Percentiles rank a stretch among this genome's conserved stretches.
Conservation (phyloP, 2,797 vertebrate species). For the Taenioides sp. region DNA sequence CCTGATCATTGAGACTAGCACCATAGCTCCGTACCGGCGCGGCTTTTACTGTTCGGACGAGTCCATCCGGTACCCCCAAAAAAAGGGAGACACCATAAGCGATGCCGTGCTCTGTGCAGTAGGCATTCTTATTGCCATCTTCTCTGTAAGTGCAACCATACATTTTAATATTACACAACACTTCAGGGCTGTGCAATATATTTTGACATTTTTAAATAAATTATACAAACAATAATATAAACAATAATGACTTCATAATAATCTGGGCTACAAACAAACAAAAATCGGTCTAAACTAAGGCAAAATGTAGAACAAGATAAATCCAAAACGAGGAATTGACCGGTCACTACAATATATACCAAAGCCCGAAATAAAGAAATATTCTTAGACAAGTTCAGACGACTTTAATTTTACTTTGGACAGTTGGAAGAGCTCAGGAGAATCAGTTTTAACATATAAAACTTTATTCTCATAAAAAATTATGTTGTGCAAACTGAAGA, state of each 20-base stretch:
- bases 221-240: neutral
- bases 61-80: constrained; percentile 94
- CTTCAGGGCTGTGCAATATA: constrained; percentile 1
- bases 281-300: neutral
- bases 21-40: constrained; percentile 91
- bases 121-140: constrained; percentile 94
- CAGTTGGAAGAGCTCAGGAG: too few species aligned
- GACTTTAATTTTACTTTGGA: too few species aligned
- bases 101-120: constrained; percentile 92
- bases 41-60: constrained; percentile 98
- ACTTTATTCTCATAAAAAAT: too few species aligned
- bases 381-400: too few species aligned
- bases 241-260: neutral
- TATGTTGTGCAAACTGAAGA: too few species aligned
- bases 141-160: constrained; percentile 86
- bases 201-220: neutral
- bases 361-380: too few species aligned
- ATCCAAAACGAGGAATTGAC: too few species aligned
- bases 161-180: constrained; percentile 13
- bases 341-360: too few species aligned
- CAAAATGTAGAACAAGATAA: too few species aligned
- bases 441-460: too few species aligned
- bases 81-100: constrained; percentile 94
- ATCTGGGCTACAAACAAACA: neutral
- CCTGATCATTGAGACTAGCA: constrained; percentile 98